Percentiles rank a stretch among this genome's conserved stretches.
Conservation (phyloP, 2,797 vertebrate genomes). For the Chrosomus eos region DNA sequence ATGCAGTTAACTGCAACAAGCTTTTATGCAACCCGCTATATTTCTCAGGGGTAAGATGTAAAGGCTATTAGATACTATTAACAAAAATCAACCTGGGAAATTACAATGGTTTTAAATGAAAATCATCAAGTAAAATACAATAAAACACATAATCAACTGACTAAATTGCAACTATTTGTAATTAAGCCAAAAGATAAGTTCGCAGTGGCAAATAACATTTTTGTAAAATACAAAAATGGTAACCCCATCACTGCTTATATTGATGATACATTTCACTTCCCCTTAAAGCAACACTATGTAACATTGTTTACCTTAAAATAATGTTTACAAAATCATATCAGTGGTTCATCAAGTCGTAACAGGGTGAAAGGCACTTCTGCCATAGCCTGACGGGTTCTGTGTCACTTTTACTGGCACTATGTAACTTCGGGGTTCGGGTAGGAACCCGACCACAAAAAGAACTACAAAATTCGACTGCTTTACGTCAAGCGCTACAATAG, state of each 20-base stretch:
- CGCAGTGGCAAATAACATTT: not conserved
- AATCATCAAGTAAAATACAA: not conserved
- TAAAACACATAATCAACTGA: not conserved
- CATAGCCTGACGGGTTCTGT: no score
- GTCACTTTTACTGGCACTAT: no score
- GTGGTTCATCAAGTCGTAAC: no score
- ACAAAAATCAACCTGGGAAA: not conserved
- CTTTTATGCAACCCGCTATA: slow-evolving; percentile 36
- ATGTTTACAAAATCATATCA: no score
- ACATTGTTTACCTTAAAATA: no score
- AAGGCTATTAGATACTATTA: not conserved
- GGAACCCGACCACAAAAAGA: no score
- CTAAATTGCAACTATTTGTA: not conserved
- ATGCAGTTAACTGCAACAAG: slow-evolving; percentile 37
- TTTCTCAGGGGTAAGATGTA: not conserved
- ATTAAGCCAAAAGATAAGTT: not conserved
- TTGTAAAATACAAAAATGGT: no score
- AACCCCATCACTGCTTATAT: not conserved
- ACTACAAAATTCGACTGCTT: no score
- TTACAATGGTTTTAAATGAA: not conserved
- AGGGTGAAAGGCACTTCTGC: no score
- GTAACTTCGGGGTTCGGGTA: no score
- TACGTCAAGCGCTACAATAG: no score
- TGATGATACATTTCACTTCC: slow-evolving; percentile 6
- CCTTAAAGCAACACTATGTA: no score